Conservation (phyloP, 2,797 vertebrate genomes). For the Enteromius mattozi region DNA sequence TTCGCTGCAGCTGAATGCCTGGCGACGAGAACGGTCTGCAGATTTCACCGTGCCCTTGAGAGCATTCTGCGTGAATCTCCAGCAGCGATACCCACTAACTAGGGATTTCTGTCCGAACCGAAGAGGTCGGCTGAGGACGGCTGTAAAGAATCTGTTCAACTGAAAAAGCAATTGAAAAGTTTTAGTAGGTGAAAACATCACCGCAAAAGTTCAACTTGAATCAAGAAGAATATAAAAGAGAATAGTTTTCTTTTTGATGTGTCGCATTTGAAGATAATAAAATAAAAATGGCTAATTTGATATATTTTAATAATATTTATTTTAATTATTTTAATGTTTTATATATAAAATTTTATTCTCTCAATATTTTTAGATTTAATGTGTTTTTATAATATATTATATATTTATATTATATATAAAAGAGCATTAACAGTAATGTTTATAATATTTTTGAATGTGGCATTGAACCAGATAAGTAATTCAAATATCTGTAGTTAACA, state of each 20-base stretch:
- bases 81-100: not conserved
- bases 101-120: not conserved
- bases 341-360: too few species aligned
- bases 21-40: not conserved
- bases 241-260: not conserved
- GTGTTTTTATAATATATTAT: too few species aligned
- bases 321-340: not conserved
- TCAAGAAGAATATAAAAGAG: not conserved
- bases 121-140: not conserved
- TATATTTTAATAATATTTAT: not conserved
- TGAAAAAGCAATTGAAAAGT: not conserved
- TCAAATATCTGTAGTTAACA: not conserved
- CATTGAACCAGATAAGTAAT: not conserved
- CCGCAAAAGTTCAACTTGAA: not conserved
- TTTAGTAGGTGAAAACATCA: not conserved
- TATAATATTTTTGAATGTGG: not conserved
- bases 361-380: not conserved
- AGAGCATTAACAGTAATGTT: not conserved
- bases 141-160: not conserved
- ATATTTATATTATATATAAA: too few species aligned
- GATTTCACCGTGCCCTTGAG: slow-evolving; percentile 15
- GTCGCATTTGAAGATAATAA: not conserved
- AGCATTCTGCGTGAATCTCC: not conserved
- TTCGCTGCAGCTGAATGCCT: slow-evolving; percentile 20
- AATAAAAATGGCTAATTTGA: not conserved